Evolutionary conservation across 2,797 vertebrate species (phyloP), one percentile per base, ranked within the genome.

Genomic region (Myripristis murdjan): DNA sequence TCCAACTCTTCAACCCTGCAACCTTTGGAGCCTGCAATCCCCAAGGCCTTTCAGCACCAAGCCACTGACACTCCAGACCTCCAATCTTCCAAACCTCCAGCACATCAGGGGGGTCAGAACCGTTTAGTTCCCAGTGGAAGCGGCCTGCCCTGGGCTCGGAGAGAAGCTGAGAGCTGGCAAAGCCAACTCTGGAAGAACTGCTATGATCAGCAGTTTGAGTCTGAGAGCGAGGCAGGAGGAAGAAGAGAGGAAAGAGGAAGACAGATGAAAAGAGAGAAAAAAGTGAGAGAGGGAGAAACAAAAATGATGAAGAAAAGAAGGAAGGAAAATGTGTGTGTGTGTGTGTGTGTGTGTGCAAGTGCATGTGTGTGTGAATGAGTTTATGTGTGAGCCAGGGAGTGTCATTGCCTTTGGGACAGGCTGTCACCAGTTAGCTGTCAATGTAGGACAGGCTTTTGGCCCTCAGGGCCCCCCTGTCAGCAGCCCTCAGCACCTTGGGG

Each of bases 351-450:
- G 22, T 14, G 73, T 35, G 49, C 39, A 23, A 2, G 63, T 18
- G 41, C 73, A 56, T 51, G 18, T 22, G 18, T 49, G 47, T 23
- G 47, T 31, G 26, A 33, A 28, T 33, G 26, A 9, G 70, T 66
- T 28, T 64, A 16, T 75, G 52, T 70, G 53, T 58, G 77, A 2
- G 9, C 33, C 5, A 35, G 33, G 6, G 35, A 12, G 35, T 58
- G 63, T 47, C 15, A 8, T 39, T 26, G 59, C 74, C 76, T 75
- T 28, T 54, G 82, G 82, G 83, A 83, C 67, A 22, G 48, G 47
- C 82, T 87, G 89, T 92, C 91, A 87, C 33, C 11, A 20, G 78
- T 87, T 85, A 85, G 67, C 59, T 88, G 86, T 87, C 90, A 84
- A 24, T 61, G 69, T 64, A 22, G 55, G 75, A 89, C 89, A 88